These are phyloP conservation scores for Pantelozetes paolii DNA, from an alignment of 2,888 invertebrate species.

Conservation along the genomic window DNA sequence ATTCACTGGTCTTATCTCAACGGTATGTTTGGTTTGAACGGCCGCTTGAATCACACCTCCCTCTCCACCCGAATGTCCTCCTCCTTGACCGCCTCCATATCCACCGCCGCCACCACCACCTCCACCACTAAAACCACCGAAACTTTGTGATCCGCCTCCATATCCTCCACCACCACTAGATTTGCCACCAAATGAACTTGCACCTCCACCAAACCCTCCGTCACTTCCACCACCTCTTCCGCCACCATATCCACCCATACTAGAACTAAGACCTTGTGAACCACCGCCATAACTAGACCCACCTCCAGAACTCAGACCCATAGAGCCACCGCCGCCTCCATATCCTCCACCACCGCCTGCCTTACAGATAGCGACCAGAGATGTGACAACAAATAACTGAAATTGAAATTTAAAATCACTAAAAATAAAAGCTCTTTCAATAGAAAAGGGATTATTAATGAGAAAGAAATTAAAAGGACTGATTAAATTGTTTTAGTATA, in stretches of 20 bases:
- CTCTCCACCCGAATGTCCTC: not conserved
- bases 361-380: conserved; percentile 12
- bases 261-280: not conserved
- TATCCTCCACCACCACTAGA: not conserved
- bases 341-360: conserved; percentile 23
- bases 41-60: conserved; percentile 19
- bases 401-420: not conserved
- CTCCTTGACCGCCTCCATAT: not conserved
- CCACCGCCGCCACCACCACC: conserved; percentile 38
- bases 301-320: not conserved
- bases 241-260: not conserved
- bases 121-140: not conserved
- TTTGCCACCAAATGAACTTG: not conserved
- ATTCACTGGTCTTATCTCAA: conserved; percentile 39
- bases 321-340: conserved; percentile 39
- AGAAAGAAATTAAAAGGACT: not conserved
- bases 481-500: no score
- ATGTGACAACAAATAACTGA: conserved; percentile 22
- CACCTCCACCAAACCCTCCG: conserved; percentile 38
- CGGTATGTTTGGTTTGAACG: conserved; percentile 41
- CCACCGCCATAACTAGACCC: conserved; percentile 10
- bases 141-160: conserved; percentile 1
- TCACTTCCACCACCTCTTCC: conserved; percentile 8
- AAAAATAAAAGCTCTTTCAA: not conserved
- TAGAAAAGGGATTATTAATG: not conserved